Evolutionary conservation across 2,113 vertebrate species (phyloP).

Genomic region (Delphinus delphis): DNA sequence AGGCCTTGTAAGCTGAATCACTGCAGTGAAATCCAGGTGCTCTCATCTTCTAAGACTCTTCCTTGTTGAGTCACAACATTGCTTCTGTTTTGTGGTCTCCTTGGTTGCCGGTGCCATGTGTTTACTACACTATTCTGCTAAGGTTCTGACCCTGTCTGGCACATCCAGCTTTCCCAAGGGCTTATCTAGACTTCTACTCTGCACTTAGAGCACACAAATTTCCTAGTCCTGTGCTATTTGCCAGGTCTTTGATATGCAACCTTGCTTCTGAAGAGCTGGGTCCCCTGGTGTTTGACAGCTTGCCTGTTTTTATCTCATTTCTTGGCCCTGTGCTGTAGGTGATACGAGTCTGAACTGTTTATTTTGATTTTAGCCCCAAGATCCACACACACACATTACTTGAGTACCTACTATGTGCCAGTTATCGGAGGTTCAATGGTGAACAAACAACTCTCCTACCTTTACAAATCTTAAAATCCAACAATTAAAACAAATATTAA

Average conservation of each 20-base stretch:
- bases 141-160: not conserved
- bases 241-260: not conserved
- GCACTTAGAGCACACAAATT: not conserved
- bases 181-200: not conserved
- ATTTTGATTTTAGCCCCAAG: not conserved
- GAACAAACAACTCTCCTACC: not conserved
- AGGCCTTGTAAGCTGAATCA: not conserved
- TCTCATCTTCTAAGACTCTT: not conserved
- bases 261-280: not conserved
- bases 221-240: not conserved
- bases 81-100: not conserved
- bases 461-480: not conserved
- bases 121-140: not conserved
- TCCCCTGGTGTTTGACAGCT: not conserved
- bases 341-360: not conserved
- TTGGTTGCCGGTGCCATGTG: fast-evolving
- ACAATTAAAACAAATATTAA: not conserved
- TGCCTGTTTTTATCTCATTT: not conserved
- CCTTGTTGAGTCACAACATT: not conserved
- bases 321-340: not conserved
- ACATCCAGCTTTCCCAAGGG: not conserved
- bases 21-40: not conserved
- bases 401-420: not conserved
- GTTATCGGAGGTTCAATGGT: not conserved
- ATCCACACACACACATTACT: not conserved